These are phyloP conservation scores for Bufotes viridis DNA, from an alignment of 2,797 vertebrate species.

Conservation along the genomic window DNA sequence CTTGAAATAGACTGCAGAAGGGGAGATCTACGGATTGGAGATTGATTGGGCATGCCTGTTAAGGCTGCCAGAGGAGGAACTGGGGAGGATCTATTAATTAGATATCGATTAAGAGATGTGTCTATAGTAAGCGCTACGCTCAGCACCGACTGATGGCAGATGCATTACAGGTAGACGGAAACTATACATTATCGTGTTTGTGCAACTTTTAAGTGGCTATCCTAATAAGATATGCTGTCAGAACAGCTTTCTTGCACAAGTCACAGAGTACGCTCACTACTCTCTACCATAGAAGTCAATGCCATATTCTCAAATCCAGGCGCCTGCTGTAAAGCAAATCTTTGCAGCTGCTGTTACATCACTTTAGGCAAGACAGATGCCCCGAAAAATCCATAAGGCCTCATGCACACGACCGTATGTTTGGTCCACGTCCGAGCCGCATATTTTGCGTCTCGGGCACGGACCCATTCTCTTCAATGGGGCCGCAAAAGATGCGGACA, in stretches of 20 bases:
- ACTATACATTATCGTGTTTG: background rate
- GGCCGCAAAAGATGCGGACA: too few species aligned
- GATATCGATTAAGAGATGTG: background rate
- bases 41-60: background rate
- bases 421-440: too few species aligned
- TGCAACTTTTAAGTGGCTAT: too few species aligned
- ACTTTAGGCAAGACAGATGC: background rate
- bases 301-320: too few species aligned
- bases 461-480: too few species aligned
- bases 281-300: too few species aligned
- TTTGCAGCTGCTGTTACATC: background rate
- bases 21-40: conserved; percentile 2
- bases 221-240: too few species aligned
- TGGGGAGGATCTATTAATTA: background rate
- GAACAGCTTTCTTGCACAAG: too few species aligned
- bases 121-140: background rate
- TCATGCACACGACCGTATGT: too few species aligned
- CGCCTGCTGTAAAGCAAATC: too few species aligned
- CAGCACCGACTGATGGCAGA: background rate
- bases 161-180: background rate
- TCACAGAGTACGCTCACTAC: too few species aligned
- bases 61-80: background rate
- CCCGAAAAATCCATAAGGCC: background rate
- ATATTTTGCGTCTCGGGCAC: too few species aligned
- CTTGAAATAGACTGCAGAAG: conserved; percentile 1